Percentiles rank a stretch among this genome's conserved stretches.
These are phyloP conservation scores for Hemitrygon akajei DNA, from an alignment of 2,797 vertebrate genomes.

Conservation along the genomic window DNA sequence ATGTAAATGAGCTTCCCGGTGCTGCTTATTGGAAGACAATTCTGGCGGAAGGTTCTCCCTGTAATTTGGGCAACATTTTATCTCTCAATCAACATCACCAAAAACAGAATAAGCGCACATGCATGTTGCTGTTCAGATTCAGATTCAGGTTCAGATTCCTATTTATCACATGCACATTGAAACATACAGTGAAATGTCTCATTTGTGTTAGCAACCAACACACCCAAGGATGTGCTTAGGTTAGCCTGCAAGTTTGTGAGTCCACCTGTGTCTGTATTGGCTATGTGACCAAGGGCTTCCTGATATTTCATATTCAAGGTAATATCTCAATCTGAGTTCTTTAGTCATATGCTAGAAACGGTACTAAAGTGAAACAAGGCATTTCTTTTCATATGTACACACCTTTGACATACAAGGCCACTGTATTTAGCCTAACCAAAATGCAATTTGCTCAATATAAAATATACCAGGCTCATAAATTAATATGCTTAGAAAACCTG, in stretches of 20 bases:
- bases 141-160: too few species aligned
- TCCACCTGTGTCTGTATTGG: not conserved
- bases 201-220: too few species aligned
- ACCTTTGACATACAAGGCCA: not conserved
- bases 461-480: not conserved
- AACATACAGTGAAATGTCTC: too few species aligned
- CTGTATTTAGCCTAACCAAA: not conserved
- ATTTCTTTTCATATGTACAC: not conserved
- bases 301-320: not conserved
- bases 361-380: not conserved
- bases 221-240: too few species aligned
- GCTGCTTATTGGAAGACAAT: not conserved
- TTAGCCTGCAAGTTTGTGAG: too few species aligned
- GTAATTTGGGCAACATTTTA: not conserved
- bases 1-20: not conserved
- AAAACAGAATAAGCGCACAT: not conserved
- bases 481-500: not conserved
- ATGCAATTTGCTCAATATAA: not conserved
- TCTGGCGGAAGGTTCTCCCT: not conserved
- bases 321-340: not conserved
- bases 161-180: too few species aligned
- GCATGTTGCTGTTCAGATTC: not conserved
- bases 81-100: not conserved
- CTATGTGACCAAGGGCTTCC: not conserved
- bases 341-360: not conserved